Conservation (phyloP, 2,888 invertebrate genomes). For the Lobophora halterata region DNA sequence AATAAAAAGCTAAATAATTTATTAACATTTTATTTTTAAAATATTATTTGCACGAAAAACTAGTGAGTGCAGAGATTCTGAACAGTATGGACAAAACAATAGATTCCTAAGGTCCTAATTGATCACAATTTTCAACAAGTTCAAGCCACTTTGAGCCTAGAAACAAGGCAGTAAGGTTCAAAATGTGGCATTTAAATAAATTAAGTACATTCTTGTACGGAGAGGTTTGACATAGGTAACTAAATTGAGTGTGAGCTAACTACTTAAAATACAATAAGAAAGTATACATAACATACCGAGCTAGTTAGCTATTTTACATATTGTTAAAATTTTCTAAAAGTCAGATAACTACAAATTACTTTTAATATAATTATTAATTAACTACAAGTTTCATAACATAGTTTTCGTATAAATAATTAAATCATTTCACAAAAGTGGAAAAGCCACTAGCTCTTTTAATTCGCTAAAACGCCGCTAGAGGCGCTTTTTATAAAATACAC, state of each 20-base stretch:
- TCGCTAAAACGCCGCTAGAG: too few species aligned
- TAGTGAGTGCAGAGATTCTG: slow-evolving; percentile 56
- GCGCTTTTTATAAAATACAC: too few species aligned
- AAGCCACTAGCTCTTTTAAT: too few species aligned
- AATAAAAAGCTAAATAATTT: slow-evolving; percentile 15
- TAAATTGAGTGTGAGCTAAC: slow-evolving; percentile 12
- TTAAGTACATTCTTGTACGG: slow-evolving; percentile 45
- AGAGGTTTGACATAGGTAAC: slow-evolving; percentile 29
- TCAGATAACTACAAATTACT: too few species aligned
- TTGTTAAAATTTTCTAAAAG: too few species aligned
- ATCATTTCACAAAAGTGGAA: too few species aligned
- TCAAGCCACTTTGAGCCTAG: slow-evolving; percentile 31
- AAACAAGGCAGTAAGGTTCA: slow-evolving; percentile 22
- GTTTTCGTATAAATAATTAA: too few species aligned
- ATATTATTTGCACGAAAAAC: slow-evolving; percentile 51
- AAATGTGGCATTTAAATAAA: slow-evolving; percentile 27
- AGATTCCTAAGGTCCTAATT: slow-evolving; percentile 35
- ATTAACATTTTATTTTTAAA: slow-evolving; percentile 37
- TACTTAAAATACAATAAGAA: not conserved
- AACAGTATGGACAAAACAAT: slow-evolving; percentile 40
- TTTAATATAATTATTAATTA: too few species aligned
- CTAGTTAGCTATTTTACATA: too few species aligned
- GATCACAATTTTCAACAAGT: slow-evolving; percentile 39
- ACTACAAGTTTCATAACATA: too few species aligned
- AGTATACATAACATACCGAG: too few species aligned